Evolutionary conservation across 2,888 invertebrate genomes (phyloP), one percentile per base, ranked within the genome.

Genomic region (Apotomis turbidana): DNA sequence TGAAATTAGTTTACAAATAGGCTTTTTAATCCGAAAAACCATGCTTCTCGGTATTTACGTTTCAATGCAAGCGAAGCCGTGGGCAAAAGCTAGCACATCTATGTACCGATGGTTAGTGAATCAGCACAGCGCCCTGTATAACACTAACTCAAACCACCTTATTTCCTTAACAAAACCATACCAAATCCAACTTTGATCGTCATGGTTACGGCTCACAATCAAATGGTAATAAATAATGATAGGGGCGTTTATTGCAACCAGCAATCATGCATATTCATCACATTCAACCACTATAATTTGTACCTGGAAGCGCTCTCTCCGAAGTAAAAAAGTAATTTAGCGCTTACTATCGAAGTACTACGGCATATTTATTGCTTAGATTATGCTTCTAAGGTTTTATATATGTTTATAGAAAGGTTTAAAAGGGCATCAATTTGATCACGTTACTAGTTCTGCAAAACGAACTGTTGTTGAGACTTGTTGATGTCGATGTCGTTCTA

Each of bases 281-380:
- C 61, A 68, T 68, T 57, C 68, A 44, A 57, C 27, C 10, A 57
- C 52, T 52, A 61, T 62, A 68, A 72, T 62, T 72, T 51, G 36
- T 63, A 72, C 62, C 44, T 62, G 51, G 71, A 72, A 72, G 9
- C 62, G 62, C 62, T 62, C 51, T 72, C 62, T 68, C 57, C 52
- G 13, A 49, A 49, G 41, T 15, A 13, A 49, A 44, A 54, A 66
- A 54, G 10, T 49, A 4, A 51, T 38, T 55, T 67, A 61, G 13
- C 52, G 41, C 41, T 54, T 63, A 15, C 49, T 55, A 41, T 27
- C 15, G 1, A 57, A 66, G n/a, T 15, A 57, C 38, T 46, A 36
- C 10, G 57, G 46, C 6, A 27, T 57, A 55, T 10, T 44, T 44
- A 15, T 2, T 41, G 4, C 4, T 41, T 41, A 41, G 41, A 41